Base-by-base conservation (phyloP, 2,113 vertebrate species). In the Phaethon lepturus region DNA sequence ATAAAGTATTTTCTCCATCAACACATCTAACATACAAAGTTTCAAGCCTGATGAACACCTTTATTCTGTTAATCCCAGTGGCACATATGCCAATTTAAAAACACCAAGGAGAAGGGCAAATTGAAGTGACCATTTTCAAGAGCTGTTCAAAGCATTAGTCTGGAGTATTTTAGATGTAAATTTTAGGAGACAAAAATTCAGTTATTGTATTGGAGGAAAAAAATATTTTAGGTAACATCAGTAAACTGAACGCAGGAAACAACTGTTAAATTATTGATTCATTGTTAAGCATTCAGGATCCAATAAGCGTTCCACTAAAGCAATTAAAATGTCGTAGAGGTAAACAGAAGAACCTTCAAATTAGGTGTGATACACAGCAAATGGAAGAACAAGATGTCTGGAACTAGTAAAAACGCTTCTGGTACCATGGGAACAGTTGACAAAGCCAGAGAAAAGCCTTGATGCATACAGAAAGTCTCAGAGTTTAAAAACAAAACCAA, bases 321-420 rank as follows among this genome's bases (percentile, higher is more conserved):
- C 25, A 64, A 50, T 72, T 81, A 47, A 73, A 88, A 78, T 24
- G 1, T 58, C 56, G 10, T 31, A 45, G 29, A 55, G 7, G 10
- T 22, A 80, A 74, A 93, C 5, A 75, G 44, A 83, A 73, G 8
- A 83, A 25, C 17, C 19, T 78, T 78, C 25, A 62, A 90, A 81
- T 71, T 35, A 85, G 14, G 56, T 28, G 20, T 9, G 6, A 47
- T 49, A 75, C 7, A 12, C 7, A 45, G 25, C 40, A 91, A 92
- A 86, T 35, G 12, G 50, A 86, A 97, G 13, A 86, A 91, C 14
- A 83, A 66, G 13, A 59, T 29, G 6, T n/a, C 73, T 91, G 53
- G 35, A 89, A 80, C 84, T 35, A 53, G 5, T 59, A 63, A 33
- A 92, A 75, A 50, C 9, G 2, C 11, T 58, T 88, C 47, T 78